Evolutionary conservation across 2,797 vertebrate species (phyloP).

Genomic region (Trematomus bernacchii): DNA sequence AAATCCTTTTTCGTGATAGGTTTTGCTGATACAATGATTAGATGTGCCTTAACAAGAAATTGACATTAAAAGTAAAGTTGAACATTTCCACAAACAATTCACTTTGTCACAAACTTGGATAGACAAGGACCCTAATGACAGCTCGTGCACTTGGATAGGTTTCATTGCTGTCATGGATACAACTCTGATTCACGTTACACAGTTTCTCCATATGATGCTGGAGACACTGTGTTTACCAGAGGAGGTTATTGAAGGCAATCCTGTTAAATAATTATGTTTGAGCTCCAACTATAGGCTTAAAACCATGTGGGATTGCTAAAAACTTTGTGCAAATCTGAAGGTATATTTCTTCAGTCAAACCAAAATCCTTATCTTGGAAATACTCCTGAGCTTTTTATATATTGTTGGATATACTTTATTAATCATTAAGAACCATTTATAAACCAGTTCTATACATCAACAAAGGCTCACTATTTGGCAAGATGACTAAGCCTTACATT

Average conservation of each 20-base stretch:
- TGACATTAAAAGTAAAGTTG: background rate
- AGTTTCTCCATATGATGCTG: conserved; percentile 9
- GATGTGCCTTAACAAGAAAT: background rate
- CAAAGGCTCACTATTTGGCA: too few relatives aligned
- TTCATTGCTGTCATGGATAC: background rate
- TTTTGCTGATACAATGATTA: conserved; percentile 11
- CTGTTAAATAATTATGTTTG: background rate
- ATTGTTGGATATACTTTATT: background rate
- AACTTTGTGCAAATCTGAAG: background rate
- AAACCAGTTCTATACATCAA: too few relatives aligned
- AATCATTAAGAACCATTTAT: too few relatives aligned
- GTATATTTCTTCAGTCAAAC: too few relatives aligned
- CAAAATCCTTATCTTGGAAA: background rate
- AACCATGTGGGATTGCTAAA: background rate
- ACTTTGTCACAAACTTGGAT: conserved; percentile 2
- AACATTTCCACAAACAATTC: background rate
- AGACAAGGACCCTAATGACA: background rate
- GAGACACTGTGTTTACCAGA: conserved; percentile 10
- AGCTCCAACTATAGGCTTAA: background rate
- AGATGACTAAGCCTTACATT: too few relatives aligned
- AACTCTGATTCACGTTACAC: conserved; percentile 8
- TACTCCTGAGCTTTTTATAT: background rate
- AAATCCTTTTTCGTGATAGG: background rate
- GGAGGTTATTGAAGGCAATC: conserved; percentile 6
- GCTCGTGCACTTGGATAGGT: conserved; percentile 10